Base-by-base conservation (phyloP, 2,113 vertebrate genomes). In the Epinephelus fuscoguttatus region DNA sequence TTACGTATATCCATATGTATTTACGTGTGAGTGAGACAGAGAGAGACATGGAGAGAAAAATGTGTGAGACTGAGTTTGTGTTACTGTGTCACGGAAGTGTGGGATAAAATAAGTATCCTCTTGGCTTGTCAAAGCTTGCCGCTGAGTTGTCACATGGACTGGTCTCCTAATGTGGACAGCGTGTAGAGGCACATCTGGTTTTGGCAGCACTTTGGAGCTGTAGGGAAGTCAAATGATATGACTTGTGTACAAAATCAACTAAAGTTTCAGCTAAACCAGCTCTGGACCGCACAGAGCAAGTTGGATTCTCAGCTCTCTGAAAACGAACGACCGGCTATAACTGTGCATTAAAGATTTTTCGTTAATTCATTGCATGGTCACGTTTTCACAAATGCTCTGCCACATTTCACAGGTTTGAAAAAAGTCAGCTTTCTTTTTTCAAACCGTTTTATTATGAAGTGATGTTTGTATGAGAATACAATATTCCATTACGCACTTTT, bases 71-170 rank as follows among this genome's bases (percentile, higher is more conserved):
- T 61, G 70, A 78, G 55, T 68, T 84, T 85, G 66, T 66, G 25
- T 82, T 56, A 55, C 61, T 84, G 55, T 89, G 8, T 87, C 75
- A 83, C 72, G 37, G 82, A 92, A 91, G 86, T 74, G 59, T 81
- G 57, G 33, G 59, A 80, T 27, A 81, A 90, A 88, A 61, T 89
- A 84, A 88, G 67, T 86, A 84, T 88, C 89, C 84, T 66, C 69
- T 78, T 76, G 77, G 82, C 91, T 94, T 94, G 93, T 95, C 89
- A 94, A 93, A 94, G 90, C 90, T 89, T 91, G 90, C 89, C 13
- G 81, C 78, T 70, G 83, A 76, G 66, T 90, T 94, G 92, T 94
- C 91, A 94, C 91, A 88, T 92, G 84, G 83, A 89, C 82, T 63
- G 82, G 77, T 84, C 69, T 91, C 70, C 61, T 75, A 55, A 92